These are phyloP conservation scores for Zosterops pallidus DNA, from an alignment of 2,113 vertebrate species.

Conservation along the genomic window DNA sequence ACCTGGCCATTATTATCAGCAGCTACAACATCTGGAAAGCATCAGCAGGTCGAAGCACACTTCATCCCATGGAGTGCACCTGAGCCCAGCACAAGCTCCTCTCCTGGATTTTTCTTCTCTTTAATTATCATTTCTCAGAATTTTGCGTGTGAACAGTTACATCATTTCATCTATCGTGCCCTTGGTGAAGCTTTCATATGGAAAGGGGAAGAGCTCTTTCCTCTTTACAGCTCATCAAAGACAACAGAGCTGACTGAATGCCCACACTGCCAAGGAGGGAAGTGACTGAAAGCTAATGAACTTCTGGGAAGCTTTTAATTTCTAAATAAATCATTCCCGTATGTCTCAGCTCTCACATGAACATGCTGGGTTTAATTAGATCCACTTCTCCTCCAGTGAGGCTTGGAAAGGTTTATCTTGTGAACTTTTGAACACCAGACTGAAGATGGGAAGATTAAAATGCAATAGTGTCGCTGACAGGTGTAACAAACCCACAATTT, in stretches of 20 bases:
- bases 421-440: not conserved
- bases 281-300: not conserved
- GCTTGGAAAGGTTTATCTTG: not conserved
- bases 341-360: not conserved
- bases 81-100: not conserved
- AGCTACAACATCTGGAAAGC: not conserved
- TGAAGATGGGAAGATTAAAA: conserved; percentile 25
- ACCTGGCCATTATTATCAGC: not conserved
- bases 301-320: not conserved
- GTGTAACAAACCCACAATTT: not conserved
- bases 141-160: not conserved
- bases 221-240: not conserved
- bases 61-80: not conserved
- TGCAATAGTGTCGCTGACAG: not conserved
- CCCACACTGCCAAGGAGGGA: not conserved
- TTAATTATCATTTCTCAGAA: not conserved
- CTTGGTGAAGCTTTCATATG: not conserved
- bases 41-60: not conserved
- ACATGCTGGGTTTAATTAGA: not conserved
- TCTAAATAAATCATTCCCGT: not conserved
- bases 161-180: not conserved
- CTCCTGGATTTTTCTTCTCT: not conserved
- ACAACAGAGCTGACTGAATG: not conserved
- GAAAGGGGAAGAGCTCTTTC: not conserved
- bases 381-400: not conserved